These are phyloP conservation scores for Bugula neritina DNA, from an alignment of 2,888 invertebrate genomes.

Conservation along the genomic window DNA sequence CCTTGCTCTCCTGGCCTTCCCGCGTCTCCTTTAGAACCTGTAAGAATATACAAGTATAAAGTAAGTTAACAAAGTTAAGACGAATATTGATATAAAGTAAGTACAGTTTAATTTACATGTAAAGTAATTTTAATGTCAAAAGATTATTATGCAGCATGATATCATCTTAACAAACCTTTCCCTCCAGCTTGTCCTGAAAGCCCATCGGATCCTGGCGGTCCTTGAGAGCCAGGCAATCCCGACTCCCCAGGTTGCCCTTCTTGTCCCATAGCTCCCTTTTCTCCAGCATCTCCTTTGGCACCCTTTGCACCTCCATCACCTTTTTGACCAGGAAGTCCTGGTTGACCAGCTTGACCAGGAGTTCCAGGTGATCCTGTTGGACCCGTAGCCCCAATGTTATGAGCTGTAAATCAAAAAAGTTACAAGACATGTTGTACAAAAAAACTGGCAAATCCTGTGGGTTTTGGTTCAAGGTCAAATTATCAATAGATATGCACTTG, in stretches of 20 bases:
- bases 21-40: background rate
- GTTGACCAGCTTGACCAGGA: conserved; percentile 17
- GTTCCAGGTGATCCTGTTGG: background rate
- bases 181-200: background rate
- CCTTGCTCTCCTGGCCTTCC: conserved; percentile 25
- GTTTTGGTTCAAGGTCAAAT: background rate
- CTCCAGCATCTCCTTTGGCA: background rate
- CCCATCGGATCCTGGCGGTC: background rate
- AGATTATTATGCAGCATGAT: no score
- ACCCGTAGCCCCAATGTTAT: conserved; percentile 4
- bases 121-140: no score
- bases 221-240: background rate
- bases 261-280: background rate
- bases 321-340: conserved; percentile 21
- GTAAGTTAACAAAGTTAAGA: no score
- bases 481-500: background rate
- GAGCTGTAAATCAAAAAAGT: background rate
- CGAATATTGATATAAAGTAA: no score
- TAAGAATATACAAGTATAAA: no score
- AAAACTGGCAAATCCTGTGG: background rate
- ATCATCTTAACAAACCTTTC: background rate
- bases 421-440: background rate
- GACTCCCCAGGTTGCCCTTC: background rate
- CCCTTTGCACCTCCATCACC: background rate
- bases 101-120: no score